Conservation (phyloP, 1,140 invertebrate species). For the Luehdorfia chinensis region DNA sequence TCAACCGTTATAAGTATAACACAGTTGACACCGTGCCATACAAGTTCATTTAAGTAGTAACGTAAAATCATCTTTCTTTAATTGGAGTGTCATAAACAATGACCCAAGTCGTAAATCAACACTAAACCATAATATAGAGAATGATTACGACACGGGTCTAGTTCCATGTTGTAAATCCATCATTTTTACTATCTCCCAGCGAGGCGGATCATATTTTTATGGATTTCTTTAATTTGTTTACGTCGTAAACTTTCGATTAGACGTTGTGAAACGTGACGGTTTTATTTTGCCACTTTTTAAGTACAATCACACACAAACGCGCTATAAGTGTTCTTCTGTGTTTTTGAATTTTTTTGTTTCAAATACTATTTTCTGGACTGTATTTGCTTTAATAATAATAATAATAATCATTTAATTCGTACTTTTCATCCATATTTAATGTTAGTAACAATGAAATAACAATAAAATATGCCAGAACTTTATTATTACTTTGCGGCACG, state of each 20-base stretch:
- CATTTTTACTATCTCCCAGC: slow-evolving; percentile 37
- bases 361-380: too few relatives aligned
- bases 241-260: slow-evolving; percentile 34
- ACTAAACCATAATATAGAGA: slow-evolving; percentile 5
- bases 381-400: too few relatives aligned
- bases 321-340: too few relatives aligned
- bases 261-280: slow-evolving; percentile 7
- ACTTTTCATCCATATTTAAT: too few relatives aligned
- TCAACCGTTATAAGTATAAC: too few relatives aligned
- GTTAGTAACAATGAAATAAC: too few relatives aligned
- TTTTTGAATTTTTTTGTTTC: too few relatives aligned
- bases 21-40: too few relatives aligned
- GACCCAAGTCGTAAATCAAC: slow-evolving; percentile 8
- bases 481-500: too few relatives aligned
- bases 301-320: too few relatives aligned
- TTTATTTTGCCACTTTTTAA: slow-evolving; percentile 13
- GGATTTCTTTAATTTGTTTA: slow-evolving; percentile 29
- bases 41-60: neutral
- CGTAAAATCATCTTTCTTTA: slow-evolving; percentile 3
- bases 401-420: too few relatives aligned
- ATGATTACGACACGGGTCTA: slow-evolving; percentile 41
- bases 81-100: slow-evolving; percentile 7
- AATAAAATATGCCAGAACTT: too few relatives aligned
- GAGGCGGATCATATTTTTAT: slow-evolving; percentile 35
- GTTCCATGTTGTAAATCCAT: slow-evolving; percentile 37